Conservation (phyloP, 2,888 invertebrate species). For the Fragum fragum region DNA sequence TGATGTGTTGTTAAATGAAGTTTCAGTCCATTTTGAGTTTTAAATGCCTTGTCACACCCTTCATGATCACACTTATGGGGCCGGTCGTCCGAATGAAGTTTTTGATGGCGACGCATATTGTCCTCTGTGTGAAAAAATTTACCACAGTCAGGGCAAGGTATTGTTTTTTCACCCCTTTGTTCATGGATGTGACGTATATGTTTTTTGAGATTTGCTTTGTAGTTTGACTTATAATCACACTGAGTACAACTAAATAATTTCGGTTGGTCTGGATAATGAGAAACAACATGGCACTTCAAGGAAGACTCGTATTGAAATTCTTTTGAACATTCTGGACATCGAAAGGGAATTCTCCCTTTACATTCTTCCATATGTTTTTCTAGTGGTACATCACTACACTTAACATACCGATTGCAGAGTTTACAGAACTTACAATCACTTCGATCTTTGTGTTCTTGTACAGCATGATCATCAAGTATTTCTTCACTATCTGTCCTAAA, state of each 20-base stretch:
- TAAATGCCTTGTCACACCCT: constrained; percentile 83
- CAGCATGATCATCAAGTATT: constrained; percentile 79
- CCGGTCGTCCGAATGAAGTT: constrained; percentile 79
- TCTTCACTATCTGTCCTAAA: constrained; percentile 78
- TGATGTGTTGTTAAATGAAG: constrained; percentile 82
- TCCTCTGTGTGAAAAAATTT: constrained; percentile 83
- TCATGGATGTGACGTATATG: constrained; percentile 82
- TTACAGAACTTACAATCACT: constrained; percentile 84
- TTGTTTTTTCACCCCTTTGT: constrained; percentile 64
- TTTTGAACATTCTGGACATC: constrained; percentile 83
- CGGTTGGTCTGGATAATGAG: constrained; percentile 82
- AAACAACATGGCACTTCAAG: constrained; percentile 81
- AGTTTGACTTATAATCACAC: constrained; percentile 82
- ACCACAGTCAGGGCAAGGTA: constrained; percentile 78
- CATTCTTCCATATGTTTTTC: constrained; percentile 83
- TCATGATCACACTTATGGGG: constrained; percentile 79
- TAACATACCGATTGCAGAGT: constrained; percentile 82
- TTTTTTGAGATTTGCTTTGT: constrained; percentile 83
- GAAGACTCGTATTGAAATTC: constrained; percentile 85
- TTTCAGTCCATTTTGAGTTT: constrained; percentile 78
- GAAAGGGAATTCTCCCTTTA: constrained; percentile 81
- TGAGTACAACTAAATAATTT: constrained; percentile 80
- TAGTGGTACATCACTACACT: constrained; percentile 77
- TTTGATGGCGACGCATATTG: constrained; percentile 81
- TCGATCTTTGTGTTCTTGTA: constrained; percentile 80